These are phyloP conservation scores for Xenentodon cancila DNA, from an alignment of 2,797 vertebrate species.

Conservation along the genomic window DNA sequence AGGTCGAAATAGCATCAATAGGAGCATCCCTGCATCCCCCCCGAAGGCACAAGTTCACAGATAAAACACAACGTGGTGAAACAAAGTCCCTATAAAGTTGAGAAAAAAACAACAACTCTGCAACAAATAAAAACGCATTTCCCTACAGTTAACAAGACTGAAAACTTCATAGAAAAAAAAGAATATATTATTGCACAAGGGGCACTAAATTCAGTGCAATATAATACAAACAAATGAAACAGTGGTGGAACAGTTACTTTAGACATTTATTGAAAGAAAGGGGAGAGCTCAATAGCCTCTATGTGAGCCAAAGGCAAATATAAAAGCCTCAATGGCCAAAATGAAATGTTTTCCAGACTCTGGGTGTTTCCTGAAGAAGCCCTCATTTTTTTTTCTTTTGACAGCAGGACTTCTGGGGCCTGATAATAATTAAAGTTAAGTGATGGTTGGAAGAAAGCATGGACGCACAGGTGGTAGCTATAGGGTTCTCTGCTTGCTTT, in stretches of 20 bases:
- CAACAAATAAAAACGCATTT: not conserved
- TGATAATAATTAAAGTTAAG: slow-evolving; percentile 72
- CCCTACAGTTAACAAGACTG: not conserved
- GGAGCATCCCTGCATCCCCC: slow-evolving; percentile 52
- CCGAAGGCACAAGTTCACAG: too few species aligned
- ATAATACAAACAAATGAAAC: slow-evolving; percentile 47
- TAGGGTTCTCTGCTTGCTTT: slow-evolving; percentile 55
- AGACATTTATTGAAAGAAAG: slow-evolving; percentile 65
- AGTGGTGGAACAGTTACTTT: slow-evolving; percentile 56
- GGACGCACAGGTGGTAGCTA: slow-evolving; percentile 75
- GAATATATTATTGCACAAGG: not conserved
- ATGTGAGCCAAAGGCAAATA: slow-evolving; percentile 46
- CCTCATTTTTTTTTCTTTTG: slow-evolving; percentile 25
- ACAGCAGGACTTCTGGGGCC: slow-evolving; percentile 43
- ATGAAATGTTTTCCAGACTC: slow-evolving; percentile 75
- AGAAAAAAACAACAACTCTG: not conserved
- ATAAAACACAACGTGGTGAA: too few species aligned
- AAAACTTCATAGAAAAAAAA: not conserved
- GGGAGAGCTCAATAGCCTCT: slow-evolving; percentile 48
- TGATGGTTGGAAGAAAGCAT: slow-evolving; percentile 64
- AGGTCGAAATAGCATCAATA: slow-evolving; percentile 35
- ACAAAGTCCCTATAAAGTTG: too few species aligned
- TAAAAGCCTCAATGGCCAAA: slow-evolving; percentile 60
- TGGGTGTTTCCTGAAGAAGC: slow-evolving; percentile 55
- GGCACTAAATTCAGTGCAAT: slow-evolving; percentile 8